Conservation (phyloP, 1,140 invertebrate species). For the Dufourea novaeangliae region DNA sequence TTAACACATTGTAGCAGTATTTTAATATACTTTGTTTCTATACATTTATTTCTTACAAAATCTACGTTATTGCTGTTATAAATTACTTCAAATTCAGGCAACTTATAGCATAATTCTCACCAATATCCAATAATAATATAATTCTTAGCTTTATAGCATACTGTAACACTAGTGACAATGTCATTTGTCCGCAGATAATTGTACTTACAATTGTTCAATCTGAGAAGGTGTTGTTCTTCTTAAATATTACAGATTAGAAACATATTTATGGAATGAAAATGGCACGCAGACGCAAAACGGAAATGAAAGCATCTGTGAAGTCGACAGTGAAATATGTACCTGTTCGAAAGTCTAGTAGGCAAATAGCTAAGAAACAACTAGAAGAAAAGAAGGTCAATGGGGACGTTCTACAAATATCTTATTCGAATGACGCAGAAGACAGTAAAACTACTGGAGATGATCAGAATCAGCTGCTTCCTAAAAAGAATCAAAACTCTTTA, state of each 20-base stretch:
- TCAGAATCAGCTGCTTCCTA: conserved; percentile 49
- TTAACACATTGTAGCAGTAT: too few relatives aligned
- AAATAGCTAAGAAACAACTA: conserved; percentile 75
- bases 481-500: conserved; percentile 61
- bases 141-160: too few relatives aligned
- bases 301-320: conserved; percentile 70
- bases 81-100: background rate
- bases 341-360: conserved; percentile 75
- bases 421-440: conserved; percentile 58
- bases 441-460: conserved; percentile 52
- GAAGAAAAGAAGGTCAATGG: conserved; percentile 72
- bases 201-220: background rate
- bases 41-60: too few relatives aligned
- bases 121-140: too few relatives aligned
- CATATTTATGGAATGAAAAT: conserved; percentile 63
- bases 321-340: conserved; percentile 66
- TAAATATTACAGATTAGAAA: conserved; percentile 60
- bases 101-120: too few relatives aligned
- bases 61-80: too few relatives aligned
- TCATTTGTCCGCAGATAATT: too few relatives aligned
- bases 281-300: conserved; percentile 73
- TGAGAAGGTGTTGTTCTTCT: conserved; percentile 2
- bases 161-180: too few relatives aligned
- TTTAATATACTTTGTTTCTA: too few relatives aligned
- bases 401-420: conserved; percentile 54